Conservation (phyloP, 2,888 invertebrate species). For the Ophioninae sp. region DNA sequence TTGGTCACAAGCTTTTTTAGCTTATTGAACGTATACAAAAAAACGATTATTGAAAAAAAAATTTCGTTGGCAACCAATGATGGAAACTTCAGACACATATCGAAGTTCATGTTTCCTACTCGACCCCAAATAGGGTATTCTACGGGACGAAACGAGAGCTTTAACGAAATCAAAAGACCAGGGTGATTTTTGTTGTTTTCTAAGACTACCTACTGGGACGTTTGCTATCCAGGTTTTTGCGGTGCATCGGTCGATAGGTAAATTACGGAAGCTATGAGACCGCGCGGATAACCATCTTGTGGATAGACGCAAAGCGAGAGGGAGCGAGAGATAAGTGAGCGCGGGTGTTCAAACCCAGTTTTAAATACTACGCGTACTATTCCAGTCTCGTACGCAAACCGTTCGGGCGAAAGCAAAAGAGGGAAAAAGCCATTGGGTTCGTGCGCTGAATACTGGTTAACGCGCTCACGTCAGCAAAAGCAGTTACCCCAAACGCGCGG, state of each 20-base stretch:
- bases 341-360: conserved; percentile 10
- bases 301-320: neutral
- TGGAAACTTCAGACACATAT: no score
- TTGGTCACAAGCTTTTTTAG: no score
- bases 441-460: conserved; percentile 54
- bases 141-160: no score
- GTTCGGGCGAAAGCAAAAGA: conserved; percentile 9
- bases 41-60: no score
- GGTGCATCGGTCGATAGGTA: neutral
- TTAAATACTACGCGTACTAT: conserved; percentile 36
- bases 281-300: neutral
- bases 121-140: no score
- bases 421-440: conserved; percentile 23
- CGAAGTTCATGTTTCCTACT: no score
- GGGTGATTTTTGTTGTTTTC: neutral
- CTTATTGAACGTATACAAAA: no score
- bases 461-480: conserved; percentile 29
- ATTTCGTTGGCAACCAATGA: no score
- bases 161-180: neutral
- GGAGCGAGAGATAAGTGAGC: conserved; percentile 5
- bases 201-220: neutral
- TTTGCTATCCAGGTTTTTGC: no score
- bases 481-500: conserved; percentile 9
- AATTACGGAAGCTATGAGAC: conserved; percentile 31
- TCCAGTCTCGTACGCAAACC: conserved; percentile 40